Conservation (phyloP, 2,797 vertebrate genomes). For the Cynopterus sphinx region DNA sequence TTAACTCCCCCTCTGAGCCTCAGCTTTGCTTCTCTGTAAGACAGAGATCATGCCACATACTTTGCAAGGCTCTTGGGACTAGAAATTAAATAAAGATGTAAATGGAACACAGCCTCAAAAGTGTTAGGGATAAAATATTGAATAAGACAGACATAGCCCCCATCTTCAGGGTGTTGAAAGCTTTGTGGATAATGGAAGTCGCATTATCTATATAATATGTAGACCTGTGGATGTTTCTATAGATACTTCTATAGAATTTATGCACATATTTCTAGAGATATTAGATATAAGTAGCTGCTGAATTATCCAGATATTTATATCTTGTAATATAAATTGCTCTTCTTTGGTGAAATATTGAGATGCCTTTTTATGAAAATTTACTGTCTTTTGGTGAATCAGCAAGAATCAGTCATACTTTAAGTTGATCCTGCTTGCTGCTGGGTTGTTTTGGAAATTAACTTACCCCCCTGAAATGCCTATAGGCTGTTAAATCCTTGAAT, state of each 20-base stretch:
- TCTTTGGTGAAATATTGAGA: neutral
- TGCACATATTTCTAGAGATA: neutral
- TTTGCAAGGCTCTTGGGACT: neutral
- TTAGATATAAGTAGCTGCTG: neutral
- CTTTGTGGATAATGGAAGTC: neutral
- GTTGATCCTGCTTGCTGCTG: neutral
- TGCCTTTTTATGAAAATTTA: neutral
- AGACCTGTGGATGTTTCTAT: neutral
- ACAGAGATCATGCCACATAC: neutral
- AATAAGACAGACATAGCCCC: neutral
- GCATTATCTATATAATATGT: neutral
- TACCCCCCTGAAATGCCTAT: neutral
- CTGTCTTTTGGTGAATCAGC: neutral
- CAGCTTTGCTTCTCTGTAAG: neutral
- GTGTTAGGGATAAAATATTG: neutral
- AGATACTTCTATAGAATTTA: neutral
- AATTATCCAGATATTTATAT: neutral
- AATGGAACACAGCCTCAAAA: neutral
- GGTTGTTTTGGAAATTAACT: neutral
- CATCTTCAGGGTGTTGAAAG: neutral
- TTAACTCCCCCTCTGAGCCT: neutral
- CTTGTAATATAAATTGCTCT: neutral
- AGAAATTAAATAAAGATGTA: neutral
- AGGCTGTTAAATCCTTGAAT: neutral
- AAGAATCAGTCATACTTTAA: neutral